Conservation (phyloP, 1,140 invertebrate species). For the Triops longicaudatus region DNA sequence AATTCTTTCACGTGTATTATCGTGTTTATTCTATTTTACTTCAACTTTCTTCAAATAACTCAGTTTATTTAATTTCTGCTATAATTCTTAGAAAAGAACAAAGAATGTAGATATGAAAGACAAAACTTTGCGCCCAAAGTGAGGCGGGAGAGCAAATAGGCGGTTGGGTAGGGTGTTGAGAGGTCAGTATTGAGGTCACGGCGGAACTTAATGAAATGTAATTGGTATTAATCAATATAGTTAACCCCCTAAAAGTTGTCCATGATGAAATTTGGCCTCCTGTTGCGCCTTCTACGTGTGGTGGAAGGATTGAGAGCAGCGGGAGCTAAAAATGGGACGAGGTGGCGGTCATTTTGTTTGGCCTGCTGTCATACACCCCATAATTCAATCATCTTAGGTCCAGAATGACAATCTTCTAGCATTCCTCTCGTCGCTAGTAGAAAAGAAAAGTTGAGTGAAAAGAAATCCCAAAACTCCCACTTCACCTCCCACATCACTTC, state of each 20-base stretch:
- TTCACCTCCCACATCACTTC: too few species aligned
- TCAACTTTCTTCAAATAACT: too few species aligned
- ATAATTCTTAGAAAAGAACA: too few species aligned
- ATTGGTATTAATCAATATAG: neutral
- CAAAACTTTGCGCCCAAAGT: neutral
- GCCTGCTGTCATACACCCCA: neutral
- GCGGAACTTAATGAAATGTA: neutral
- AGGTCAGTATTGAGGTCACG: conserved; percentile 5
- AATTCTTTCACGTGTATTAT: too few species aligned
- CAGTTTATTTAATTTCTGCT: too few species aligned
- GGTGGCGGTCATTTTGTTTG: neutral
- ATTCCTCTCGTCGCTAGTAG: neutral
- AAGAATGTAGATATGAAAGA: too few species aligned
- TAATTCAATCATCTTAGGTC: conserved; percentile 6
- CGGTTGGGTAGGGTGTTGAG: neutral
- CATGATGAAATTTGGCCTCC: neutral
- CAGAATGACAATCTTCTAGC: neutral
- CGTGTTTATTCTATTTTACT: too few species aligned
- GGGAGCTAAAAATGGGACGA: neutral
- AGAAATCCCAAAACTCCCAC: too few species aligned
- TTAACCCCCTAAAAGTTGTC: neutral
- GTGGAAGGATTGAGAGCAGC: neutral
- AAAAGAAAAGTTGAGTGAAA: too few species aligned
- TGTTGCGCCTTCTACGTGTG: neutral
- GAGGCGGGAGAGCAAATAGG: neutral